A percentile compares a stretch with the other conserved stretches of the same genome.
Evolutionary conservation across 1,140 invertebrate genomes (phyloP).

Genomic region (Drosophila kurseongensis): DNA sequence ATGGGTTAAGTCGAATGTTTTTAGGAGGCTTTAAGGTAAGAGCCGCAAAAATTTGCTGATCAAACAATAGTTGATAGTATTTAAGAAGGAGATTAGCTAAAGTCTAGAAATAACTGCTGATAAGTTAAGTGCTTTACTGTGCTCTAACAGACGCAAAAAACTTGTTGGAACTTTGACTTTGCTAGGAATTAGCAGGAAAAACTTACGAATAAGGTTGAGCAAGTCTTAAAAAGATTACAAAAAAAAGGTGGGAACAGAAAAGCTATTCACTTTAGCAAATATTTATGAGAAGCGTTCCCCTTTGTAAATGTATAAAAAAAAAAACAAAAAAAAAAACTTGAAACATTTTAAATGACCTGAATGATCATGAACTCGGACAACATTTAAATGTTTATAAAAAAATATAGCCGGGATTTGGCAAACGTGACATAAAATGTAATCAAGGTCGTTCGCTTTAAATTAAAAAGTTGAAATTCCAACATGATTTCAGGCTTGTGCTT

Average conservation of each 20-base stretch:
- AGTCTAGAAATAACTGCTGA: constrained; percentile 14
- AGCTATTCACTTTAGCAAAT: not conserved
- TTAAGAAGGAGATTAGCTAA: constrained; percentile 31
- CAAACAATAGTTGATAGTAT: constrained; percentile 43
- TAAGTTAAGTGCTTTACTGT: constrained; percentile 25
- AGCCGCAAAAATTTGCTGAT: constrained; percentile 30
- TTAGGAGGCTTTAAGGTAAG: constrained; percentile 15
- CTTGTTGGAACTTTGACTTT: constrained; percentile 11
- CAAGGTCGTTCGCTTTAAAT: not conserved
- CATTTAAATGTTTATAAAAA: not conserved
- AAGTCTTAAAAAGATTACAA: constrained; percentile 7
- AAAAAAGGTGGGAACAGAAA: not conserved
- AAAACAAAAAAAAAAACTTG: not conserved
- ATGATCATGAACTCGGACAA: not conserved
- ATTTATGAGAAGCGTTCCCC: constrained; percentile 3
- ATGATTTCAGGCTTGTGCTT: not conserved
- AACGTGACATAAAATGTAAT: not conserved
- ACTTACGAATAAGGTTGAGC: constrained; percentile 8
- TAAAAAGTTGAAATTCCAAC: not conserved
- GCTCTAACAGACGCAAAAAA: not conserved
- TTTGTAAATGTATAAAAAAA: not conserved
- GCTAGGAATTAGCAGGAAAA: constrained; percentile 19
- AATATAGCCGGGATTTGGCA: not conserved
- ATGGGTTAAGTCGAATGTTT: constrained; percentile 23
- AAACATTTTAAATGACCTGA: not conserved